phyloP scores from a whole-genome alignment of 92 coral and sea anemone genomes.

The Siderastrea siderea region DNA sequence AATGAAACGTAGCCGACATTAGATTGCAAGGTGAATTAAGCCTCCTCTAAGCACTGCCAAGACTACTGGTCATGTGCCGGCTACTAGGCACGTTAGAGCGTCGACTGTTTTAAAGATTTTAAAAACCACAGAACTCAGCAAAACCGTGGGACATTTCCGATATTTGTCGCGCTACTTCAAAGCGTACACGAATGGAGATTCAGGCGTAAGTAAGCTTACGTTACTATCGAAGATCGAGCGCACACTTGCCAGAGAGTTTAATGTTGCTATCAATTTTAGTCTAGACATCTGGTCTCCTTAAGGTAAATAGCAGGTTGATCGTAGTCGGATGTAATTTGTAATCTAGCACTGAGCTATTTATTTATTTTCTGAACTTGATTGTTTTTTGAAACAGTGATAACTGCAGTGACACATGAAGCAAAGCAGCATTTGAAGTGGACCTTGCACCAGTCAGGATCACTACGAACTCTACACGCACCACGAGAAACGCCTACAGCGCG shows the following conservation, averaged over 20 bases:
- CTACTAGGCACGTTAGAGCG: background rate
- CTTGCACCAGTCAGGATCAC: conserved; percentile 30
- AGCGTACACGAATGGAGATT: conserved; percentile 6
- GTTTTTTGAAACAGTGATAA: conserved; percentile 44
- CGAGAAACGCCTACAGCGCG: conserved; percentile 10
- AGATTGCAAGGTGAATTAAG: conserved; percentile 39
- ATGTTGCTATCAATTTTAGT: conserved; percentile 43
- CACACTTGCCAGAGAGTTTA: conserved; percentile 19
- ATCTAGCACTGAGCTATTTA: conserved; percentile 38
- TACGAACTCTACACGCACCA: conserved; percentile 2
- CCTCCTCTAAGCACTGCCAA: conserved; percentile 26
- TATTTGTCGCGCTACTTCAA: conserved; percentile 16
- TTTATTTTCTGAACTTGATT: conserved; percentile 44
- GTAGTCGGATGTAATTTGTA: conserved; percentile 42
- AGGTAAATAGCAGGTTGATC: conserved; percentile 34
- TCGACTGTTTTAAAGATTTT: background rate
- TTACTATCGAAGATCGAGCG: background rate
- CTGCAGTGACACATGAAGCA: conserved; percentile 46
- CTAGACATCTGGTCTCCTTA: conserved; percentile 47
- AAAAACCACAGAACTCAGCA: conserved; percentile 26
- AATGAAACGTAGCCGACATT: conserved; percentile 33
- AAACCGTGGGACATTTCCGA: conserved; percentile 24
- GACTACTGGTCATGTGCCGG: conserved; percentile 10
- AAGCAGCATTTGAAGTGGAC: conserved; percentile 33
- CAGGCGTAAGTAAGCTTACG: background rate